A percentile compares a stretch with the other conserved stretches of the same genome.
Evolutionary conservation across 2,113 vertebrate species (phyloP).

Genomic region (Pseudonaja textilis): DNA sequence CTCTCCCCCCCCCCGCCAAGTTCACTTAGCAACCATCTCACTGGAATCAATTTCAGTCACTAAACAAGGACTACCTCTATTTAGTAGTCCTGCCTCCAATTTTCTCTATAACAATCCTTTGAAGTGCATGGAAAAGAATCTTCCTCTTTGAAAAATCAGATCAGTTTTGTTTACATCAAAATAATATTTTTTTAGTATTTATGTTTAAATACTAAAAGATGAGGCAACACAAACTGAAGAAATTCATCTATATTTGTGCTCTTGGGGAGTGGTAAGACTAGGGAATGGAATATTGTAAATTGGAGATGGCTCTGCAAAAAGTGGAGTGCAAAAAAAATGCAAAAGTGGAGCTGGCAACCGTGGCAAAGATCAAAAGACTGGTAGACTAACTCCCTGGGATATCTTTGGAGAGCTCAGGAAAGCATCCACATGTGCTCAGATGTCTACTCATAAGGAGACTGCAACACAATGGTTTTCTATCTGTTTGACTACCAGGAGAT

Average conservation of each 20-base stretch:
- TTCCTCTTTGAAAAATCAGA: neutral
- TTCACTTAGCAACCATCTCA: neutral
- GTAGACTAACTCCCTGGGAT: neutral
- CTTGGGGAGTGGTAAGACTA: too few species aligned
- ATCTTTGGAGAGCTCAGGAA: neutral
- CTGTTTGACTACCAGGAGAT: neutral
- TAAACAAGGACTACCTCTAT: neutral
- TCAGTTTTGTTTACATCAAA: too few species aligned
- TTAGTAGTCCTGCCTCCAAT: neutral
- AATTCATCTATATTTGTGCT: too few species aligned
- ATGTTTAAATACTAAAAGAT: too few species aligned
- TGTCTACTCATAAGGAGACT: neutral
- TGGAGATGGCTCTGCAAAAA: neutral
- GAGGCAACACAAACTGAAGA: too few species aligned
- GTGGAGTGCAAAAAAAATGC: too few species aligned
- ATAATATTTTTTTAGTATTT: too few species aligned
- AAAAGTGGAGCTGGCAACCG: neutral
- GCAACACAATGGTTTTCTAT: neutral
- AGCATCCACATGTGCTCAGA: neutral
- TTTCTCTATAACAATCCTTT: neutral
- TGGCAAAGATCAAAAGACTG: neutral
- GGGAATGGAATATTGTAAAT: neutral
- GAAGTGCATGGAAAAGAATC: neutral
- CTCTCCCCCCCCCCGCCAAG: fast-evolving
- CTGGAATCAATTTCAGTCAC: neutral